Percentiles rank a stretch among this genome's conserved stretches.
These are phyloP conservation scores for Odobenus rosmarus DNA, from an alignment of 2,113 vertebrate genomes.

Conservation along the genomic window DNA sequence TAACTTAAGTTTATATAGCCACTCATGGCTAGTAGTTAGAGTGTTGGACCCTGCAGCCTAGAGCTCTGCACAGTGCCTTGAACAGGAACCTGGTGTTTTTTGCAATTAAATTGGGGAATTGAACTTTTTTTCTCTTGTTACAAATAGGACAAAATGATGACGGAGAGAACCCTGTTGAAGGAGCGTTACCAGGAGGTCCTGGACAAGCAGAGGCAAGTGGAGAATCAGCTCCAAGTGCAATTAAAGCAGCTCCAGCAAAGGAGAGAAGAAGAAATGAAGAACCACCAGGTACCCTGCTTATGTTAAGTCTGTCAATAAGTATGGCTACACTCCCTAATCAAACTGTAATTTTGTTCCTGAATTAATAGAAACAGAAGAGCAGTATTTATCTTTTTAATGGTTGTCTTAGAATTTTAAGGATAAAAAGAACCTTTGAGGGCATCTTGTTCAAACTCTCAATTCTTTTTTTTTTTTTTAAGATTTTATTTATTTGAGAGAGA, in stretches of 20 bases:
- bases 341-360: constrained; percentile 16
- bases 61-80: not conserved
- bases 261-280: constrained; percentile 89
- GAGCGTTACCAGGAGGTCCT: constrained; percentile 88
- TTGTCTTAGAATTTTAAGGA: constrained; percentile 48
- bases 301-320: not conserved
- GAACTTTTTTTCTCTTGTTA: not conserved
- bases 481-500: not conserved
- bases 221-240: constrained; percentile 88
- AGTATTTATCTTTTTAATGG: constrained; percentile 1
- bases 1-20: not conserved
- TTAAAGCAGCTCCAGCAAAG: constrained; percentile 87
- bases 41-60: not conserved
- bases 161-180: constrained; percentile 86
- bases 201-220: constrained; percentile 88
- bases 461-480: not conserved
- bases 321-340: not conserved
- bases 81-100: not conserved
- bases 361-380: not conserved
- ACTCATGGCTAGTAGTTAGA: not conserved
- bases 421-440: not conserved
- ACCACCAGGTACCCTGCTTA: constrained; percentile 87
- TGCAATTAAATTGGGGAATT: not conserved
- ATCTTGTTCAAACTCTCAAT: constrained; percentile 7
- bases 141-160: constrained; percentile 88